Conservation (phyloP, 2,888 invertebrate species). For the Poecilus cupreus region DNA sequence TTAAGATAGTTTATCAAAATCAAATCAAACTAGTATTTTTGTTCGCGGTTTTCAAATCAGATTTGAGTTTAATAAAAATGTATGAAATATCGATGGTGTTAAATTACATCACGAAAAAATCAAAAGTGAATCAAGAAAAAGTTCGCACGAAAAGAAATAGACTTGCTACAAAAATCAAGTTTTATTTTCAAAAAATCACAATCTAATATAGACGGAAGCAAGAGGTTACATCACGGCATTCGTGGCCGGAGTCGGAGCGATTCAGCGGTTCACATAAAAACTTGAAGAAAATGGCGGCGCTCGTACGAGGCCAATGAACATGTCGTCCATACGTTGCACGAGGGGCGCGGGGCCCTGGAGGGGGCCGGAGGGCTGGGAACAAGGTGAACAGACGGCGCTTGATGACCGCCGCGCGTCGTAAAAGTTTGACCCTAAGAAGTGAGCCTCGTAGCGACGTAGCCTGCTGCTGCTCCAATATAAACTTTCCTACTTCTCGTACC, state of each 20-base stretch:
- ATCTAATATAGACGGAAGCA: constrained; percentile 35
- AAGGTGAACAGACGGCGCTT: constrained; percentile 34
- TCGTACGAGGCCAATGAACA: constrained; percentile 13
- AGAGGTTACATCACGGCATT: neutral
- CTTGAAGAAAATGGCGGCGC: constrained; percentile 23
- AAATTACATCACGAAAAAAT: constrained; percentile 6
- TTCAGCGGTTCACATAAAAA: constrained; percentile 37
- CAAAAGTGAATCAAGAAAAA: constrained; percentile 22
- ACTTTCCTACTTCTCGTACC: constrained; percentile 22
- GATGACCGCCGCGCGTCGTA: constrained; percentile 31
- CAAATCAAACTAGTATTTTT: neutral
- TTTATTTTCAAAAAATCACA: constrained; percentile 39
- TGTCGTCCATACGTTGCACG: neutral
- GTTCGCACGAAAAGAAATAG: constrained; percentile 8
- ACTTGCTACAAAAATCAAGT: constrained; percentile 35
- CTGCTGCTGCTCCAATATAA: neutral
- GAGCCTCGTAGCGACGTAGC: no score
- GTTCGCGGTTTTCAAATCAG: neutral
- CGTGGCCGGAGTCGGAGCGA: neutral
- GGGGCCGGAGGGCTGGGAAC: no score
- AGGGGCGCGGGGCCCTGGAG: no score
- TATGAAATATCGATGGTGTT: constrained; percentile 8
- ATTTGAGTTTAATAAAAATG: constrained; percentile 38
- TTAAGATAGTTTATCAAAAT: no score
- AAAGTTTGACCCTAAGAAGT: constrained; percentile 37